A percentile compares a stretch with the other conserved stretches of the same genome.
phyloP scores from a whole-genome alignment of 1,140 invertebrate genomes.

The Megalopta genalis region DNA sequence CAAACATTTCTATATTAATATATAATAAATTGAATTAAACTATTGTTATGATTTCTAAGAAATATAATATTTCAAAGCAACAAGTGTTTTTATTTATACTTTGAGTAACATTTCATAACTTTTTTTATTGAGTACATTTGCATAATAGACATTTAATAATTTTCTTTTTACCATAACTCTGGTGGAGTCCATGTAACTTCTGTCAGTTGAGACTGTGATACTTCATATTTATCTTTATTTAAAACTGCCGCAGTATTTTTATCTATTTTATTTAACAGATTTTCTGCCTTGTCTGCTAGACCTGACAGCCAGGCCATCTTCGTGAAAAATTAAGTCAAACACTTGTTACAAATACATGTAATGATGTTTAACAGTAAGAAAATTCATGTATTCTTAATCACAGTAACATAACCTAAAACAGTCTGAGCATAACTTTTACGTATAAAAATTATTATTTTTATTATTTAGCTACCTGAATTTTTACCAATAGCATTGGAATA shows the following conservation, averaged over 20 bases:
- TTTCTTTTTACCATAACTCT: conserved; percentile 57
- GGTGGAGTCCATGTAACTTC: conserved; percentile 72
- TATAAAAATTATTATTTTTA: neutral
- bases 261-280: conserved; percentile 91
- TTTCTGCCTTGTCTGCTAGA: conserved; percentile 91
- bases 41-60: neutral
- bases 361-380: conserved; percentile 21
- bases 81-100: neutral
- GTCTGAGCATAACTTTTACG: neutral
- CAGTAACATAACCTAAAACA: conserved; percentile 30
- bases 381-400: neutral
- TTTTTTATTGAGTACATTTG: neutral
- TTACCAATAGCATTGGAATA: neutral
- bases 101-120: neutral
- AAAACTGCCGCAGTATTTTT: conserved; percentile 90
- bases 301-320: conserved; percentile 91
- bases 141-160: neutral
- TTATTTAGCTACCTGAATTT: too few species aligned
- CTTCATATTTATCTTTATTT: conserved; percentile 77
- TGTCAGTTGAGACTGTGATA: conserved; percentile 58
- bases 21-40: too few species aligned
- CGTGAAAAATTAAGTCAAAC: conserved; percentile 17
- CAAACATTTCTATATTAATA: too few species aligned
- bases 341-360: conserved; percentile 15
- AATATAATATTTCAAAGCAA: neutral